Conservation (phyloP, 53 echinoderm and acorn worm species). For the Arbacia lixula region DNA sequence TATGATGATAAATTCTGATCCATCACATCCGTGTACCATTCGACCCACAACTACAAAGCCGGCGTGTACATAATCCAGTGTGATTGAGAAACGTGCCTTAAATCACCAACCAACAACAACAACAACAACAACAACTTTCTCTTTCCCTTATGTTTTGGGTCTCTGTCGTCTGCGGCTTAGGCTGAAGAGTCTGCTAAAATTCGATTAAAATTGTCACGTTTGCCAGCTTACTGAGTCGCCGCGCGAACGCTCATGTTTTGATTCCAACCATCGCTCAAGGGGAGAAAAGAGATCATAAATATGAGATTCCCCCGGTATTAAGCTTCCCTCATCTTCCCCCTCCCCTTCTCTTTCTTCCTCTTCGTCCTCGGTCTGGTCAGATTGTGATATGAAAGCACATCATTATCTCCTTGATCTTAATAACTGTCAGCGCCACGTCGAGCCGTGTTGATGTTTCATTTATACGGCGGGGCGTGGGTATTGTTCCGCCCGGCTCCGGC, state of each 20-base stretch:
- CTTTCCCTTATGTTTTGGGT: too few species aligned
- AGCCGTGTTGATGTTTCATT: slow-evolving; percentile 37
- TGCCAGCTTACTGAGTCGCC: not conserved
- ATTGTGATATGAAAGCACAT: slow-evolving; percentile 11
- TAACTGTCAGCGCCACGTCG: not conserved
- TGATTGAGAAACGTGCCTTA: too few species aligned
- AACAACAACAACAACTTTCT: too few species aligned
- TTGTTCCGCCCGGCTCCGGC: too few species aligned
- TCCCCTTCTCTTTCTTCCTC: not conserved
- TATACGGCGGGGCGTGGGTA: not conserved
- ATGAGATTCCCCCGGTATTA: slow-evolving; percentile 15
- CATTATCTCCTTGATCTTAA: slow-evolving; percentile 19
- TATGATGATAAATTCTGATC: too few species aligned
- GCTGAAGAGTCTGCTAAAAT: slow-evolving; percentile 10
- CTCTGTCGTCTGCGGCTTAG: too few species aligned
- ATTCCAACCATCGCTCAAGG: slow-evolving; percentile 11
- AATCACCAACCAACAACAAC: too few species aligned
- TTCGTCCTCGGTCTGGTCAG: not conserved
- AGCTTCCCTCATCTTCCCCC: not conserved
- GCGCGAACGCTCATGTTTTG: slow-evolving; percentile 3
- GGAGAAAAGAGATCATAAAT: slow-evolving; percentile 13
- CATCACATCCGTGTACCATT: too few species aligned
- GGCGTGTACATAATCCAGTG: too few species aligned
- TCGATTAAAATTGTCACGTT: slow-evolving; percentile 40
- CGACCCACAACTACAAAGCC: too few species aligned